Percentiles rank a stretch among this genome's conserved stretches.
These are phyloP conservation scores for Zygaena filipendulae DNA, from an alignment of 2,888 invertebrate species.

Conservation along the genomic window DNA sequence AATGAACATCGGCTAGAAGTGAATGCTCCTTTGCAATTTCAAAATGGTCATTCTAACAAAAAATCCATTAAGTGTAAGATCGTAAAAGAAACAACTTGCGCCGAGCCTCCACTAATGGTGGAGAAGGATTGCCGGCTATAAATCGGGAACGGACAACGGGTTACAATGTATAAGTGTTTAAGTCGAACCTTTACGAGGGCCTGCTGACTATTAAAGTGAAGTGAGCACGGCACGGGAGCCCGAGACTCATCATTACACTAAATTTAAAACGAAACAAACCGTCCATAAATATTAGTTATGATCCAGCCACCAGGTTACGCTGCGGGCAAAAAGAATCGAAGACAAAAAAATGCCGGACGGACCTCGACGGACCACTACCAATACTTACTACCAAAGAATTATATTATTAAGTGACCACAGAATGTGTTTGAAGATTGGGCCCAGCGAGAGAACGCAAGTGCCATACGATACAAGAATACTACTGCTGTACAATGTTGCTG, in stretches of 20 bases:
- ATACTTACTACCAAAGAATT: too few relatives aligned
- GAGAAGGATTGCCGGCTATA: conserved; percentile 19
- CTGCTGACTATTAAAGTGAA: conserved; percentile 22
- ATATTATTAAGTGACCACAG: too few relatives aligned
- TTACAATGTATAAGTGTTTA: conserved; percentile 23
- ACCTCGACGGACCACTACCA: conserved; percentile 8
- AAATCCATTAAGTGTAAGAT: conserved; percentile 15
- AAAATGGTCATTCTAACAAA: conserved; percentile 13
- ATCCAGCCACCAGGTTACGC: conserved; percentile 46
- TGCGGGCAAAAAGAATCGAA: conserved; percentile 27
- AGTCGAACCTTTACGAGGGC: conserved; percentile 17
- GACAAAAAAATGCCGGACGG: conserved; percentile 25
- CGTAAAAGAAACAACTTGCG: conserved; percentile 16
- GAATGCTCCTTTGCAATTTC: too few relatives aligned
- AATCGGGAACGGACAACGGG: conserved; percentile 20
- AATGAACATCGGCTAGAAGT: too few relatives aligned
- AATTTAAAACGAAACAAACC: conserved; percentile 52
- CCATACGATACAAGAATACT: too few relatives aligned
- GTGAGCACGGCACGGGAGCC: conserved; percentile 23
- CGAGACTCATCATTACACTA: conserved; percentile 41
- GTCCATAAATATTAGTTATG: conserved; percentile 51
- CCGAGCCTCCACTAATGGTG: conserved; percentile 13
- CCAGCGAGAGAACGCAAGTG: too few relatives aligned
- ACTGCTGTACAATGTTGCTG: too few relatives aligned
- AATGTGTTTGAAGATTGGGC: too few relatives aligned